These are phyloP conservation scores for Phyllotreta striolata DNA, from an alignment of 2,888 invertebrate species.

Conservation along the genomic window DNA sequence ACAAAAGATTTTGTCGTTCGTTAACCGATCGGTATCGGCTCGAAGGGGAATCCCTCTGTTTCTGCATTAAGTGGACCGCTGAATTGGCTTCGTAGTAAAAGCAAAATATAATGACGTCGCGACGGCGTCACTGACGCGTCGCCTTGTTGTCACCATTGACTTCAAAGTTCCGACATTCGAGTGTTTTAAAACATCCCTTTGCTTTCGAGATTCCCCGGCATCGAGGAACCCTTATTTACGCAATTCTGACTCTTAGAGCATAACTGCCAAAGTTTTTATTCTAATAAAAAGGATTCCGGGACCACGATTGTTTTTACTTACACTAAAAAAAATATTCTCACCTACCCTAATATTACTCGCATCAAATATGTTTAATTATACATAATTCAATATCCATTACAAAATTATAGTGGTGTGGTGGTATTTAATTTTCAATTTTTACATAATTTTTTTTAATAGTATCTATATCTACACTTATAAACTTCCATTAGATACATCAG, in stretches of 20 bases:
- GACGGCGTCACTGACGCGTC: conserved; percentile 52
- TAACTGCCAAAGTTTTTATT: conserved; percentile 13
- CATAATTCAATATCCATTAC: neutral
- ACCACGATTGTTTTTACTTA: too few species aligned
- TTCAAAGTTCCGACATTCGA: conserved; percentile 52
- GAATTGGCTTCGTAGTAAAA: conserved; percentile 40
- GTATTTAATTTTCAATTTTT: too few species aligned
- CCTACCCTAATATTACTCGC: too few species aligned
- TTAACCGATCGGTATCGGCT: neutral
- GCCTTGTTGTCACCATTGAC: conserved; percentile 43
- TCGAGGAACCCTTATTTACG: neutral
- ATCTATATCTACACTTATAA: too few species aligned
- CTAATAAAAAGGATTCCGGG: conserved; percentile 10
- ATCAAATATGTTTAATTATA: conserved; percentile 1
- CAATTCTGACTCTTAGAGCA: conserved; percentile 18
- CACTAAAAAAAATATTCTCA: too few species aligned
- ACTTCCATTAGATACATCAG: too few species aligned
- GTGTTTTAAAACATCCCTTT: conserved; percentile 47
- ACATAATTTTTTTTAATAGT: too few species aligned
- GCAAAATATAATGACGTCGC: conserved; percentile 9
- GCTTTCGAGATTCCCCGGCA: conserved; percentile 6
- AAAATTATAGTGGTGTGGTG: too few species aligned
- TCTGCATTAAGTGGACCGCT: conserved; percentile 42
- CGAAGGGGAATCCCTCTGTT: too few species aligned
- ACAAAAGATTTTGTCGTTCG: neutral